A percentile compares a stretch with the other conserved stretches of the same genome.
Evolutionary conservation across 2,888 invertebrate genomes (phyloP).

Genomic region (Neoitamus cyanurus): DNA sequence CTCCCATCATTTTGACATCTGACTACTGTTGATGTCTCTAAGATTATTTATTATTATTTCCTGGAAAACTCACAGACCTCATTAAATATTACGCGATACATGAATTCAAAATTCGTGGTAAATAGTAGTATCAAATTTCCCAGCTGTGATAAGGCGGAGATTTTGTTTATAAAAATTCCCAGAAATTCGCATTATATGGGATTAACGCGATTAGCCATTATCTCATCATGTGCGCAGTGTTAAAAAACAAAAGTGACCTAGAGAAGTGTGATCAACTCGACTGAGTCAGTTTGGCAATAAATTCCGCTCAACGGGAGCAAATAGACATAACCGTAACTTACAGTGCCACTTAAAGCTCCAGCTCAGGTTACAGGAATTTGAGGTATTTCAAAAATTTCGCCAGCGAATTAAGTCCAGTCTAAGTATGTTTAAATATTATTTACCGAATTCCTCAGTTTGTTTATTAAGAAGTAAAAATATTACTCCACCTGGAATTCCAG

Average conservation of each 20-base stretch:
- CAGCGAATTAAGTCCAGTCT: not conserved
- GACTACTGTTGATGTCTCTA: too few species aligned
- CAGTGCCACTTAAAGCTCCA: not conserved
- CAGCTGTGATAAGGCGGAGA: not conserved
- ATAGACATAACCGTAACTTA: not conserved
- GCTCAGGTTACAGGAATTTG: not conserved
- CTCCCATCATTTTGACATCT: too few species aligned
- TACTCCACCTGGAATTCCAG: not conserved
- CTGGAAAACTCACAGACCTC: too few species aligned
- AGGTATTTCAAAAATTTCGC: not conserved
- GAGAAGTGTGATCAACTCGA: not conserved
- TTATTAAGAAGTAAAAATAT: not conserved
- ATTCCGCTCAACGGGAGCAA: not conserved
- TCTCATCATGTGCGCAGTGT: not conserved
- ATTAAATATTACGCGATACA: too few species aligned
- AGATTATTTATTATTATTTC: too few species aligned
- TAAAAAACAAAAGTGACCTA: not conserved
- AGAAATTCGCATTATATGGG: not conserved
- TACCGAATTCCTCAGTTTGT: not conserved
- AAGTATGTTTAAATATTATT: not conserved
- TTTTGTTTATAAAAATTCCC: not conserved
- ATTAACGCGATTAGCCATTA: not conserved
- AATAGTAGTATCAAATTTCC: not conserved
- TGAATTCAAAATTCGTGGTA: too few species aligned
- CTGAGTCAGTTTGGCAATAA: not conserved